Evolutionary conservation across 2,113 vertebrate genomes (phyloP).

Genomic region (Engystomops pustulosus): DNA sequence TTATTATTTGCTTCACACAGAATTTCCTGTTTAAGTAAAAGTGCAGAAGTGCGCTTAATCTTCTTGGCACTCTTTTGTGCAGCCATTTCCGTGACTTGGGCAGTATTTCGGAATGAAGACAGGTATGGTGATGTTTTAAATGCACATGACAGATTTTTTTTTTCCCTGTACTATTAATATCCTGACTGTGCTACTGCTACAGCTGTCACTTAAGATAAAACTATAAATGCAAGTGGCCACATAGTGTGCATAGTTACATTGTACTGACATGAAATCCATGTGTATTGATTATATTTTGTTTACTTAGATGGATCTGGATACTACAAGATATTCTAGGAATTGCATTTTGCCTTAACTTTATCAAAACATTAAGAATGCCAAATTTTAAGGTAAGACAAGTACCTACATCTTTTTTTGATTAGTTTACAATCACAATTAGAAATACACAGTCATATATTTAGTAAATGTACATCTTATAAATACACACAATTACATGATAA

Average conservation of each 20-base stretch:
- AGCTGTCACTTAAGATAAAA: constrained; percentile 10
- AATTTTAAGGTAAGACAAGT: constrained; percentile 89
- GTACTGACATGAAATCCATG: neutral
- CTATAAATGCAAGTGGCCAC: neutral
- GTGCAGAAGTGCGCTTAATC: constrained; percentile 82
- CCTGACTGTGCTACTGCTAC: neutral
- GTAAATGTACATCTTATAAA: no score
- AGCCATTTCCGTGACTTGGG: constrained; percentile 84
- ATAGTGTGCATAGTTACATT: neutral
- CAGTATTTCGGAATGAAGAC: constrained; percentile 91
- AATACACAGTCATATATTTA: no score
- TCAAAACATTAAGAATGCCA: constrained; percentile 91
- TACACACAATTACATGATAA: no score
- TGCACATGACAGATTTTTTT: neutral
- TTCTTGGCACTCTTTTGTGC: constrained; percentile 82
- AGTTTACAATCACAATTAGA: no score
- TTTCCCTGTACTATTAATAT: constrained; percentile 33
- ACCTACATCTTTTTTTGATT: neutral
- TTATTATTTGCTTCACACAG: constrained; percentile 70
- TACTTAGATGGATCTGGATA: constrained; percentile 93
- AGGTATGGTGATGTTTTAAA: constrained; percentile 74
- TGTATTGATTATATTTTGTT: neutral
- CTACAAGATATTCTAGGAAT: constrained; percentile 93
- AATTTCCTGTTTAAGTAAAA: constrained; percentile 73
- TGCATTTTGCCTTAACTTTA: constrained; percentile 94